Base-by-base conservation (phyloP, 2,888 invertebrate species). In the Orthosia incerta region DNA sequence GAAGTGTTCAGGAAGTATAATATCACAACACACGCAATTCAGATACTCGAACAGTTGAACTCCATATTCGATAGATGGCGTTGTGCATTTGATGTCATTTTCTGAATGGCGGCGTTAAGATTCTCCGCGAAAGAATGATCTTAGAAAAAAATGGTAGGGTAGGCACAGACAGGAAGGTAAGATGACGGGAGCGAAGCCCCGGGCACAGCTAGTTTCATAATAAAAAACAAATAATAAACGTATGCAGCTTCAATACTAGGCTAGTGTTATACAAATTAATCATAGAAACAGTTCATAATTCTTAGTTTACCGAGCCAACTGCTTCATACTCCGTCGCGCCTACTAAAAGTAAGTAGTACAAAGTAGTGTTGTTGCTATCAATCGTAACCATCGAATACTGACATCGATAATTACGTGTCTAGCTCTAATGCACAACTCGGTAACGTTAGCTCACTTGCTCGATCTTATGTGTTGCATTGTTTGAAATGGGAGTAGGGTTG, bases 391-490 rank as follows among this genome's bases (percentile, higher is more conserved):
- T 73, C 59, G 61, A 55, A 39, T 69, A 79, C 71, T 70, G 73
- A 74, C 84, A 79, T 84, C 73, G 68, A 80, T 82, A 84, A 82
- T 83, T 68, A 80, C 71, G 71, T 76, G 84, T 71, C 55, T 80
- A 71, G 80, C 83, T 81, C 80, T 81, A 83, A 71, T 81, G 74
- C 53, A 71, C 80, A 81, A 80, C 81, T 56, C 84, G 84, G 81
- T 80, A 84, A 80, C 63, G 62, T 84, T 84, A 80, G 83, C 79
- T 83, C 81, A 83, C 70, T 80, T 66, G 66, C 48, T 61, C 79
- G 57, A 81, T 83, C 80, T 81, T 81, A 81, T 79, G 79, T 80
- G 64, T 82, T 80, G 69, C 60, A 77, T 67, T 72, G 67, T 67
- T 16, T 65, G 78, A n/a, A 77, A 80, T 51, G 26, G 60, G 48